Base-by-base conservation (phyloP, 2,797 vertebrate genomes). In the Dermochelys coriacea region DNA sequence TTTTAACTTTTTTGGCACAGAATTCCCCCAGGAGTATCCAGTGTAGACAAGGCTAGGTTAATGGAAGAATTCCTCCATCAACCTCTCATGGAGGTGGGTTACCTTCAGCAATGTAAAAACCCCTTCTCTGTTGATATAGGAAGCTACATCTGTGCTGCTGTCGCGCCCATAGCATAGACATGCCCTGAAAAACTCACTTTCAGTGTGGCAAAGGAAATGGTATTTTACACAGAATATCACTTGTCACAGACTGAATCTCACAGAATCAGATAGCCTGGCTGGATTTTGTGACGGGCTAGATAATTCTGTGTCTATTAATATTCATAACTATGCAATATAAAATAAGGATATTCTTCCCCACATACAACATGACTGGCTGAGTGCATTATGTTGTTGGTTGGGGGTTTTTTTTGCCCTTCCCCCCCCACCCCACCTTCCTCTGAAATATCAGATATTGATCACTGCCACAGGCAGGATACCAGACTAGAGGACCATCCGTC, bases 381-480 rank as follows among this genome's bases (percentile, higher is more conserved):
- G 88, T 54, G 47, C 84, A 84, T 86, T 77, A 2, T 1, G 14
- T 6, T 7, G 45, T 6, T 52, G 52, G 6, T 23, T 80, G 45
- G n/a, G 92, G n/a, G n/a, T n/a, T 92, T 87, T 71, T 84, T n/a
- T 79, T 47, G 52, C n/a, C 71, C 10, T 2, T 1, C 8, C 9
- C 64, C 9, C 10, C 19, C 15, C 7, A 4, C 2, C 64, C 16
- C 19, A 31, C 18, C 34, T 37, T 41, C 68, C 81, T 85, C 93
- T 29, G 54, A 89, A 91, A 78, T 55, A 89, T 52, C 51, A 57
- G 92, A 68, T 90, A 96, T 93, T 19, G 94, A 97, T 93, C 93
- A 81, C 78, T 37, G 89, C 93, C 94, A 87, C 85, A 54, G 89
- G 88, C 92, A 86, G 11, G 2, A 25, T 34, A 52, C 80, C 82